Evolutionary conservation across 2,888 invertebrate genomes (phyloP).

Genomic region (Xestia rhomboidea): DNA sequence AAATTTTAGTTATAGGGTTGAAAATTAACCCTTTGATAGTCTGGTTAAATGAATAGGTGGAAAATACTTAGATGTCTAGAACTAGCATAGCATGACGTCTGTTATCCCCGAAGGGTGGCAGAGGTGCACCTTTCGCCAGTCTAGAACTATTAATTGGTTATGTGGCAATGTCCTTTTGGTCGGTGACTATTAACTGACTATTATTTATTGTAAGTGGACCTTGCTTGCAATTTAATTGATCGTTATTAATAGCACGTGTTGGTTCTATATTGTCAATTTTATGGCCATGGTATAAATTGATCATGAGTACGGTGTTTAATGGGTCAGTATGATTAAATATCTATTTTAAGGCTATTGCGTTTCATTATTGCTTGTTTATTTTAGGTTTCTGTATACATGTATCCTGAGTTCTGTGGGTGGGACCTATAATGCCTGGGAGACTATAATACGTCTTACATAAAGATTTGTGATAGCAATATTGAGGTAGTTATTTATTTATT

Average conservation of each 20-base stretch:
- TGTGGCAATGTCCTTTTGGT: neutral
- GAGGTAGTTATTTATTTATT: too few species aligned
- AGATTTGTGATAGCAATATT: too few species aligned
- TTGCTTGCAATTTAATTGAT: constrained; percentile 33
- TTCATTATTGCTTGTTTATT: neutral
- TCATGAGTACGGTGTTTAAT: neutral
- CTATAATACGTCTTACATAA: neutral
- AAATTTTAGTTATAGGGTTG: constrained; percentile 6
- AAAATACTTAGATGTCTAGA: constrained; percentile 8
- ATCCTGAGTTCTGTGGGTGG: neutral
- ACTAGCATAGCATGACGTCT: neutral
- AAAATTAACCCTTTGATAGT: neutral
- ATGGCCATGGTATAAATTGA: constrained; percentile 34
- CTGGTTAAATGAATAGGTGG: constrained; percentile 4
- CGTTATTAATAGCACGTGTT: constrained; percentile 35
- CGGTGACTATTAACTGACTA: neutral
- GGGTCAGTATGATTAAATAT: constrained; percentile 5
- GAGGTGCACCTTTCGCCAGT: neutral
- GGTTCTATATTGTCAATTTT: constrained; percentile 17
- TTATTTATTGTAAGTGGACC: constrained; percentile 21
- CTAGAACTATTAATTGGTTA: neutral
- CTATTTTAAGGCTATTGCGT: constrained; percentile 5
- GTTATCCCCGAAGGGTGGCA: neutral
- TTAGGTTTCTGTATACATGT: neutral
- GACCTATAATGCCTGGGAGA: neutral